phyloP scores from a whole-genome alignment of 2,797 vertebrate species.

The Tadarida brasiliensis region DNA sequence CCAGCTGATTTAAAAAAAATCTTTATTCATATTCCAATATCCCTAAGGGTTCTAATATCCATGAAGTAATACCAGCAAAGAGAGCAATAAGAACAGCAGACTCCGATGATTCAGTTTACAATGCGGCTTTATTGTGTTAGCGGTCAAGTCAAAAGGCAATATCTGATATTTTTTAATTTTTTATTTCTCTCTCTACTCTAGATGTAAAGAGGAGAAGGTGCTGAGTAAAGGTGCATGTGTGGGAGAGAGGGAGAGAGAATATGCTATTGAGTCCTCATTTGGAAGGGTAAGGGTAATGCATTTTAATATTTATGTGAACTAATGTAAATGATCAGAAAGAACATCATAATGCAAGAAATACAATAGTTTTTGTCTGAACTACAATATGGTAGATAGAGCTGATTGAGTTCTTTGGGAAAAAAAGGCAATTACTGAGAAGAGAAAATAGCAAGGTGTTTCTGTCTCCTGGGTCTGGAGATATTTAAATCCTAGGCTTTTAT shows the following conservation, averaged over 20 bases:
- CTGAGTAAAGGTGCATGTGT: not conserved
- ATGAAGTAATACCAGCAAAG: conserved; percentile 90
- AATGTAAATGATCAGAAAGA: conserved; percentile 74
- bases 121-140: conserved; percentile 87
- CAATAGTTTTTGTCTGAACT: conserved; percentile 23
- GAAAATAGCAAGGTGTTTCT: not conserved
- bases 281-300: conserved; percentile 75
- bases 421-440: conserved; percentile 23
- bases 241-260: not conserved
- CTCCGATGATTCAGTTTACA: conserved; percentile 86
- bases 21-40: conserved; percentile 98
- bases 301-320: conserved; percentile 79
- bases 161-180: conserved; percentile 88
- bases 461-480: conserved; percentile 22
- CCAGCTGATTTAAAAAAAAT: conserved; percentile 92
- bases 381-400: not conserved
- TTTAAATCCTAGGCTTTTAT: conserved; percentile 65
- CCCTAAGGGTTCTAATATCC: conserved; percentile 94
- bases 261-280: conserved; percentile 69
- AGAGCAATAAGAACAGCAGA: conserved; percentile 87
- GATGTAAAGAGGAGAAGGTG: conserved; percentile 71
- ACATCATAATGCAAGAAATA: conserved; percentile 55
- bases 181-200: conserved; percentile 79
- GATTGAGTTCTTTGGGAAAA: conserved; percentile 34
- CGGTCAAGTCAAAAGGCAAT: conserved; percentile 87